Evolutionary conservation across 2,888 invertebrate genomes (phyloP).

Genomic region (Frankliniella fusca): DNA sequence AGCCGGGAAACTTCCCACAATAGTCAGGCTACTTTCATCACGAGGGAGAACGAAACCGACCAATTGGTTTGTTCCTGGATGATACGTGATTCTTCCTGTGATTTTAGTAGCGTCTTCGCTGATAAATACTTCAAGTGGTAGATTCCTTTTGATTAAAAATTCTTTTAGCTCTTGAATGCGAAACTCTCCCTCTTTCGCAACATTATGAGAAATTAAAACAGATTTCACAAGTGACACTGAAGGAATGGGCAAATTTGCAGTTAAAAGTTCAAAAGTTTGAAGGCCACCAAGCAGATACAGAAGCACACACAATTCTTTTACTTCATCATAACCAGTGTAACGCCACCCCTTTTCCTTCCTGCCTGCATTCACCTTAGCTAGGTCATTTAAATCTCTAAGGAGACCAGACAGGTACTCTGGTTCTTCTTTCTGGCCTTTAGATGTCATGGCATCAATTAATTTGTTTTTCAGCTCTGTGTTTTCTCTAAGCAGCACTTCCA

Average conservation of each 20-base stretch:
- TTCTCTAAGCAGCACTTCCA: no score
- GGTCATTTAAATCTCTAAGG: not conserved
- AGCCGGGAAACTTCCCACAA: constrained; percentile 29
- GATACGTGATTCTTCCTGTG: constrained; percentile 37
- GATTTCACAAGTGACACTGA: not conserved
- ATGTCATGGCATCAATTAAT: no score
- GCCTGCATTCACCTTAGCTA: not conserved
- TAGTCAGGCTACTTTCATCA: constrained; percentile 31
- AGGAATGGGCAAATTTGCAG: not conserved
- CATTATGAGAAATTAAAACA: not conserved
- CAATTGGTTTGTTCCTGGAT: constrained; percentile 38
- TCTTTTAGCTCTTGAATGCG: not conserved
- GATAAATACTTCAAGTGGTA: not conserved
- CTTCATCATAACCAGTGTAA: no score
- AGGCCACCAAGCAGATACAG: not conserved
- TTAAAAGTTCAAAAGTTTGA: not conserved
- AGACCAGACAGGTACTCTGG: not conserved
- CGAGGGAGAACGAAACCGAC: constrained; percentile 40
- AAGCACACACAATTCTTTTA: not conserved
- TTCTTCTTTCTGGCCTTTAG: not conserved
- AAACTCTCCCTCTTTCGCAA: not conserved
- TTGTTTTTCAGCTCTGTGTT: no score
- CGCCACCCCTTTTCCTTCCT: not conserved
- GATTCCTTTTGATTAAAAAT: not conserved
- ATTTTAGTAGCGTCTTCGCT: constrained; percentile 40